Evolutionary conservation across 2,797 vertebrate species (phyloP).

Genomic region (Acomys russatus): DNA sequence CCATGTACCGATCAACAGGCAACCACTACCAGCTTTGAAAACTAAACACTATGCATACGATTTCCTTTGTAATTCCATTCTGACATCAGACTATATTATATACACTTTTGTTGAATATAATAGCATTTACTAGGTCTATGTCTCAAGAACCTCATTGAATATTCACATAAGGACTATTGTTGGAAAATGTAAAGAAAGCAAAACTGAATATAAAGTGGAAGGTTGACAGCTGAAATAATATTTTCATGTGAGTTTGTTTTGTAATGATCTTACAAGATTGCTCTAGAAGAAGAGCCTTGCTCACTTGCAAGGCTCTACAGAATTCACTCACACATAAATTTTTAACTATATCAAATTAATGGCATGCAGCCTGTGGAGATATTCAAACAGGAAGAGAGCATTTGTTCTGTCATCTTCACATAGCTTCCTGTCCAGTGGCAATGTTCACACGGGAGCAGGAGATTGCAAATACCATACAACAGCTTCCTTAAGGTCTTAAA

Average conservation of each 20-base stretch:
- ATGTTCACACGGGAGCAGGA: background rate
- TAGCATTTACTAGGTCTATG: background rate
- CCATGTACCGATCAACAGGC: background rate
- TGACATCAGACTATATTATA: background rate
- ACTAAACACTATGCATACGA: background rate
- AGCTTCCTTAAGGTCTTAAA: background rate
- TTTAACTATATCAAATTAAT: background rate
- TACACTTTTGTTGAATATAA: background rate
- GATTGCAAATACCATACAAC: background rate
- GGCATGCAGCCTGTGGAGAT: background rate
- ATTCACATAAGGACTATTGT: background rate
- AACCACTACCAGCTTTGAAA: background rate
- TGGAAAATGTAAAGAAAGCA: slow-evolving; percentile 1
- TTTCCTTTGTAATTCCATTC: slow-evolving; percentile 5
- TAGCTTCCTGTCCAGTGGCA: background rate
- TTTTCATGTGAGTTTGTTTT: background rate
- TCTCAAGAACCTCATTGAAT: background rate
- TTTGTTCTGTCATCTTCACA: background rate
- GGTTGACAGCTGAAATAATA: background rate
- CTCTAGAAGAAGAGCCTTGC: background rate
- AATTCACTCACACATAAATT: background rate
- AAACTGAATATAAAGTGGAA: background rate
- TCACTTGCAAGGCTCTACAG: too few relatives aligned
- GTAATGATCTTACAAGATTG: background rate
- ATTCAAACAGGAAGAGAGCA: background rate